Evolutionary conservation across 2,888 invertebrate genomes (phyloP).

Genomic region (Chloroclystis v-ata): DNA sequence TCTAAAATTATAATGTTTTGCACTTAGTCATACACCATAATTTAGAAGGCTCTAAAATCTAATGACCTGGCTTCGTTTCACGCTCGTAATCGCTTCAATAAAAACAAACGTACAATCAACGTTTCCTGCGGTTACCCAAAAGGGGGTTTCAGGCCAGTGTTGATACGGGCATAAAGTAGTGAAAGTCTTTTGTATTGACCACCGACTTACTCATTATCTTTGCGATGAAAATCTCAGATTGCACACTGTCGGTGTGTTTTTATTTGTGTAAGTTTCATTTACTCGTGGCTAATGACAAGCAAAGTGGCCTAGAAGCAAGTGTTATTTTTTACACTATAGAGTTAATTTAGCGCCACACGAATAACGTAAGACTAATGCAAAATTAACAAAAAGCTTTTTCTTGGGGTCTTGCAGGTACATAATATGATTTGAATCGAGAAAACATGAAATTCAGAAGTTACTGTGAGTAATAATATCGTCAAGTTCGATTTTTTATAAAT

Average conservation of each 20-base stretch:
- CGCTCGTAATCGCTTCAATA: conserved; percentile 39
- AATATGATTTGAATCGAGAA: too few relatives aligned
- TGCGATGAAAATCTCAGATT: conserved; percentile 72
- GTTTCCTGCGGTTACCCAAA: conserved; percentile 68
- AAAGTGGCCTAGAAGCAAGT: conserved; percentile 23
- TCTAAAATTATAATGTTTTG: too few relatives aligned
- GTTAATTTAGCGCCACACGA: too few relatives aligned
- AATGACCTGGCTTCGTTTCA: conserved; percentile 26
- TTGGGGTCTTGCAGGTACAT: too few relatives aligned
- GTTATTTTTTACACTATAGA: background rate
- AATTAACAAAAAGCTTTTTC: too few relatives aligned
- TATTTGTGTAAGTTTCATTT: conserved; percentile 70
- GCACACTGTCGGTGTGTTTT: conserved; percentile 61
- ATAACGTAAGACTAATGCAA: too few relatives aligned
- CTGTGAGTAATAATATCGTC: too few relatives aligned
- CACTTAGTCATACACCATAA: background rate
- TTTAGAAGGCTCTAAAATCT: conserved; percentile 23
- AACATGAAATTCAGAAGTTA: too few relatives aligned
- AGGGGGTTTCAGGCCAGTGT: conserved; percentile 65
- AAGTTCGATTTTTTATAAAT: too few relatives aligned
- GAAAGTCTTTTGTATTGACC: conserved; percentile 69
- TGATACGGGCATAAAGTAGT: conserved; percentile 46
- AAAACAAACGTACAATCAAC: conserved; percentile 42
- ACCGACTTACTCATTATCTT: conserved; percentile 61
- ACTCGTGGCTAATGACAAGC: conserved; percentile 54